A percentile compares a stretch with the other conserved stretches of the same genome.
Evolutionary conservation across 2,113 vertebrate genomes (phyloP).

Genomic region (Chrysochloris asiatica): DNA sequence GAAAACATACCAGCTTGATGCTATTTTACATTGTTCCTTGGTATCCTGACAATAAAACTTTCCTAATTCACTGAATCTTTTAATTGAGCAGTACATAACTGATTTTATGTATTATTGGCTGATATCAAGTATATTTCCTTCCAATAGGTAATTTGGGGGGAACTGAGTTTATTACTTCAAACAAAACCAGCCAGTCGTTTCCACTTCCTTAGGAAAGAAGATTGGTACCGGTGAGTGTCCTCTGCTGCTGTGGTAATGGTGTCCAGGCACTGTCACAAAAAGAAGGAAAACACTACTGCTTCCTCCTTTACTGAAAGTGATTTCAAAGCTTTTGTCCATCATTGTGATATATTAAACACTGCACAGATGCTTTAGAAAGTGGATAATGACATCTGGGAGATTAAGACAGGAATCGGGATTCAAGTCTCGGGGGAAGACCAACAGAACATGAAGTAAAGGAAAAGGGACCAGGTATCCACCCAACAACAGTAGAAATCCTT

Average conservation of each 20-base stretch:
- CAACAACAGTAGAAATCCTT: conserved; percentile 23
- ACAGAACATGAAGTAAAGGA: conserved; percentile 28
- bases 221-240: neutral
- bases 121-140: conserved; percentile 29
- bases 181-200: conserved; percentile 47
- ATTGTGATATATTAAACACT: neutral
- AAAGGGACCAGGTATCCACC: conserved; percentile 37
- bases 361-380: neutral
- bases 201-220: conserved; percentile 49
- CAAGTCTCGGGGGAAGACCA: conserved; percentile 2
- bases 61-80: conserved; percentile 16
- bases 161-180: conserved; percentile 22
- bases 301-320: neutral
- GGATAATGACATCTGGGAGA: neutral
- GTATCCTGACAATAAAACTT: neutral
- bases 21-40: neutral
- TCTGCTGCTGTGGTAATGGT: neutral
- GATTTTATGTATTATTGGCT: neutral
- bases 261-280: neutral
- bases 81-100: neutral
- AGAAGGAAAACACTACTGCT: neutral
- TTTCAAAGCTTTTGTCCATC: neutral
- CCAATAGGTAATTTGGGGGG: neutral
- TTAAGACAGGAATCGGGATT: conserved; percentile 14
- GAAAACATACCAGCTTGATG: neutral